These are phyloP conservation scores for Microvelia longipes DNA, from an alignment of 1,140 invertebrate genomes.

Conservation along the genomic window DNA sequence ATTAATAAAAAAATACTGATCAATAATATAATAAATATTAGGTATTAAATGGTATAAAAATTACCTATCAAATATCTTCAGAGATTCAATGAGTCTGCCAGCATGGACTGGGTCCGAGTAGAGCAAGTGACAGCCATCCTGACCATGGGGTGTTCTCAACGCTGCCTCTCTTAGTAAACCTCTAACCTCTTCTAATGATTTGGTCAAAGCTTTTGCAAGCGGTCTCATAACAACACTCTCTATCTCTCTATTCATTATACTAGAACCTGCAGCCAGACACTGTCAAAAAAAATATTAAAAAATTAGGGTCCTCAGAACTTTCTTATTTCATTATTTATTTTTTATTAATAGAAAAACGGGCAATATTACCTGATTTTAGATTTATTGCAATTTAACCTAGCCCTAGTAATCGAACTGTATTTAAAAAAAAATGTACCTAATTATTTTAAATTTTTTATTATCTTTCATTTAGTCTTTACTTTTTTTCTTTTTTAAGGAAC, in stretches of 20 bases:
- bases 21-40: too few species aligned
- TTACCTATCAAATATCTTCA: constrained; percentile 15
- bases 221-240: constrained; percentile 95
- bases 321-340: too few species aligned
- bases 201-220: constrained; percentile 83
- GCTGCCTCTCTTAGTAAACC: constrained; percentile 74
- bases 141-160: constrained; percentile 26
- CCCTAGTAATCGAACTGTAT: too few species aligned
- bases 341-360: too few species aligned
- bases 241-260: constrained; percentile 88
- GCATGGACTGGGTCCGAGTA: not conserved
- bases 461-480: too few species aligned
- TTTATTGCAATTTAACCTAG: too few species aligned
- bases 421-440: too few species aligned
- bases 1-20: too few species aligned
- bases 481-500: too few species aligned
- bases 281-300: constrained; percentile 29
- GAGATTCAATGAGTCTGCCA: constrained; percentile 32
- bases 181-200: constrained; percentile 81
- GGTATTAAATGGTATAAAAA: too few species aligned
- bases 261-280: constrained; percentile 81
- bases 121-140: constrained; percentile 28
- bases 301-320: not conserved
- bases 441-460: too few species aligned
- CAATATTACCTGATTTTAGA: too few species aligned